Evolutionary conservation across 2,888 invertebrate species (phyloP).

Genomic region (Hermodice carunculata): DNA sequence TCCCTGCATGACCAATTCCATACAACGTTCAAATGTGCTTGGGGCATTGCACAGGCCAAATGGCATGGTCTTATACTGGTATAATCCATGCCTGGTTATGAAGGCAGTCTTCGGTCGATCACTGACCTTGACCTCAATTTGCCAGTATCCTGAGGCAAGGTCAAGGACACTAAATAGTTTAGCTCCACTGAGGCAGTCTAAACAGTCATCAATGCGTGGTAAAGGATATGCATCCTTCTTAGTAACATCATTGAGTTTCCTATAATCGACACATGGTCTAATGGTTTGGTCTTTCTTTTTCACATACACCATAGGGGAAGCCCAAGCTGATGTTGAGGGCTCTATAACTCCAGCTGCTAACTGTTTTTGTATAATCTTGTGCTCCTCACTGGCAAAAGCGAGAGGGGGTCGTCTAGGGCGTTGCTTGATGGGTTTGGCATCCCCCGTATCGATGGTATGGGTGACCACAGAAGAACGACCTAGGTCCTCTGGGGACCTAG

Average conservation of each 20-base stretch:
- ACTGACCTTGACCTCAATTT: conserved; percentile 12
- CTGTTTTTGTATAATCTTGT: not conserved
- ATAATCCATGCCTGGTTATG: conserved; percentile 13
- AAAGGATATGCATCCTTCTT: not conserved
- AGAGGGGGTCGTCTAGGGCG: not conserved
- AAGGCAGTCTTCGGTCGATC: conserved; percentile 24
- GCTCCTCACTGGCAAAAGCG: not conserved
- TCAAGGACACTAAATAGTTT: conserved; percentile 16
- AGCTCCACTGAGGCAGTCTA: conserved; percentile 3
- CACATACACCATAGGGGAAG: not conserved
- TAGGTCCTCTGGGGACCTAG: not conserved
- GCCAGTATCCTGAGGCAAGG: conserved; percentile 25
- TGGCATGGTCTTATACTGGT: conserved; percentile 25
- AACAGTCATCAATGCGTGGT: not conserved
- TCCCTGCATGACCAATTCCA: conserved; percentile 11
- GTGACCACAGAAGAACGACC: not conserved
- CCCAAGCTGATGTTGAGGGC: conserved; percentile 6
- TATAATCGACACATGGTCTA: not conserved
- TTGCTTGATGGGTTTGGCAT: conserved; percentile 1
- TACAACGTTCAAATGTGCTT: conserved; percentile 26
- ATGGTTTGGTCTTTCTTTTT: conserved; percentile 6
- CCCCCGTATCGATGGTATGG: conserved; percentile 6
- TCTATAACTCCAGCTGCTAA: not conserved
- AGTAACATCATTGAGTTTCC: not conserved
- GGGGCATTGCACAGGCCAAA: conserved; percentile 30